A percentile compares a stretch with the other conserved stretches of the same genome.
Evolutionary conservation across 2,888 invertebrate species (phyloP).

Genomic region (Hofmannophila pseudospretella): DNA sequence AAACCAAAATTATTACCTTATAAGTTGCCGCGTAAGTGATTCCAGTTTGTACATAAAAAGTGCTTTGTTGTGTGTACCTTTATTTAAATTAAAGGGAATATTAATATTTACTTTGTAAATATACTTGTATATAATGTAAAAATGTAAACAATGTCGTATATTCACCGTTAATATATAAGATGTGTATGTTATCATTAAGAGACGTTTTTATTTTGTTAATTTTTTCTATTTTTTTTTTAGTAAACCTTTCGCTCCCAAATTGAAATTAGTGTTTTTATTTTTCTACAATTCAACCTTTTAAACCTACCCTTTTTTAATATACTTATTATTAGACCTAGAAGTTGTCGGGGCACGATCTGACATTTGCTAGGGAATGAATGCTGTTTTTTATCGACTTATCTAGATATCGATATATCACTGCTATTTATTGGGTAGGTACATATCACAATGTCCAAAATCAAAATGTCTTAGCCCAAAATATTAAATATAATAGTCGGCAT

Average conservation of each 20-base stretch:
- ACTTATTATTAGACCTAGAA: no score
- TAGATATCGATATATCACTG: no score
- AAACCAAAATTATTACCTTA: no score
- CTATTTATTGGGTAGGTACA: no score
- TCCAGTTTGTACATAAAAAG: constrained; percentile 27
- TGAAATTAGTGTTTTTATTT: constrained; percentile 34
- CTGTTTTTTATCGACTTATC: no score
- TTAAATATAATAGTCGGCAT: no score
- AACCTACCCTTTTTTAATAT: constrained; percentile 21
- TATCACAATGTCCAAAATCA: no score
- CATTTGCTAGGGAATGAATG: no score
- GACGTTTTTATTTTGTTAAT: constrained; percentile 40
- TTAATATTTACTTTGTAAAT: constrained; percentile 35
- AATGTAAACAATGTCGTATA: constrained; percentile 50
- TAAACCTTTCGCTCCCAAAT: constrained; percentile 40
- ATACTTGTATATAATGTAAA: constrained; percentile 55
- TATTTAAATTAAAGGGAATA: constrained; percentile 9
- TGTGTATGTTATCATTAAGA: constrained; percentile 37
- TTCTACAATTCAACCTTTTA: constrained; percentile 17
- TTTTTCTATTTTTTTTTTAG: constrained; percentile 33
- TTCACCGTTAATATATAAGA: constrained; percentile 42
- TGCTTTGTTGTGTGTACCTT: constrained; percentile 38
- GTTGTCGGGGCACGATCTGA: no score
- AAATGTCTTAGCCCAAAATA: no score
- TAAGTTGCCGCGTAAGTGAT: constrained; percentile 2